Evolutionary conservation across 2,797 vertebrate species (phyloP).

Genomic region (Pipistrellus kuhlii): DNA sequence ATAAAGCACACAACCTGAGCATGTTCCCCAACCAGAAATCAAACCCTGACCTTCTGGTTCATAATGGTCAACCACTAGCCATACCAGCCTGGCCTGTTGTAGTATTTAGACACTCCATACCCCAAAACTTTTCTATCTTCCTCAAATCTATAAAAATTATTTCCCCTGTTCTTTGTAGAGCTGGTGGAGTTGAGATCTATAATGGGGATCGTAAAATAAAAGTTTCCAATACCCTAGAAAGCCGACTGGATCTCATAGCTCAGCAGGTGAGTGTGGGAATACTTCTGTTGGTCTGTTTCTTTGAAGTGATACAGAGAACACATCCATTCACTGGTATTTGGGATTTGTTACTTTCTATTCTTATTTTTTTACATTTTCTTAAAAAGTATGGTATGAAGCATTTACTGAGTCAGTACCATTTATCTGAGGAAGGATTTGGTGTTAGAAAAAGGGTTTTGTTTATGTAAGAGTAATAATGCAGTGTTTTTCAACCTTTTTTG

Average conservation of each 20-base stretch:
- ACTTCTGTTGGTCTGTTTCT: too few relatives aligned
- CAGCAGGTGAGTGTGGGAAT: conserved; percentile 92
- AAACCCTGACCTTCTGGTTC: too few relatives aligned
- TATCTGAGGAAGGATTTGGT: not conserved
- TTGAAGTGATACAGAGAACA: not conserved
- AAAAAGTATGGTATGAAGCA: not conserved
- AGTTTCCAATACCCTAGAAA: conserved; percentile 97
- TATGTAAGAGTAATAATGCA: not conserved
- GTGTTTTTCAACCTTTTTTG: too few relatives aligned
- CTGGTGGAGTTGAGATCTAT: conserved; percentile 96
- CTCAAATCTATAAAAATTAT: not conserved
- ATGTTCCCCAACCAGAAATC: too few relatives aligned
- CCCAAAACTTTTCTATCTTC: not conserved
- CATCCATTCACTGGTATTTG: not conserved
- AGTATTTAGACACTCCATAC: not conserved
- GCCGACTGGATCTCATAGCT: conserved; percentile 96
- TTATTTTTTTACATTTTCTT: not conserved
- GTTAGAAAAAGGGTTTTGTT: not conserved
- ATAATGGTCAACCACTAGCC: too few relatives aligned
- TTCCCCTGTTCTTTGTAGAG: conserved; percentile 85
- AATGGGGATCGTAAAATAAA: conserved; percentile 96
- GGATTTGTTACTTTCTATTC: not conserved
- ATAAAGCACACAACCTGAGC: too few relatives aligned
- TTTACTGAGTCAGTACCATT: not conserved
- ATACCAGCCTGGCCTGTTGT: too few relatives aligned